Evolutionary conservation across 2,888 invertebrate genomes (phyloP).

Genomic region (Ochlodes sylvanus): DNA sequence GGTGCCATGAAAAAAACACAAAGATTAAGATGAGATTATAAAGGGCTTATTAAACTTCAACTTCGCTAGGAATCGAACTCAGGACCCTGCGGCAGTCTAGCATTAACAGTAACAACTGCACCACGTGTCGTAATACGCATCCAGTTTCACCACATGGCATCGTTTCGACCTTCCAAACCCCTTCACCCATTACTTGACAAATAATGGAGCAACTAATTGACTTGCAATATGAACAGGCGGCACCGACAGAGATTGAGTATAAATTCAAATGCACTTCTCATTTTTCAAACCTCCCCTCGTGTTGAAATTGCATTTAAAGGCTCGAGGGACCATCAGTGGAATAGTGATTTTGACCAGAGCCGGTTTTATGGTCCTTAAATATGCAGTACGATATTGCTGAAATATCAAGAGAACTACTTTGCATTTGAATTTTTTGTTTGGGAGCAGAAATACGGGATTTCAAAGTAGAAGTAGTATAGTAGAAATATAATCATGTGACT

Average conservation of each 20-base stretch:
- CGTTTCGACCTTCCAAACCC: slow-evolving; percentile 9
- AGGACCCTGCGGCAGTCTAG: too few species aligned
- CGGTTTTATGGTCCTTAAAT: slow-evolving; percentile 1
- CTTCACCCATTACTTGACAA: slow-evolving; percentile 23
- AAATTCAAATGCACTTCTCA: slow-evolving; percentile 57
- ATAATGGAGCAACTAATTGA: slow-evolving; percentile 34
- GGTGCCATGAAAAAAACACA: too few species aligned
- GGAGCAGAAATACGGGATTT: too few species aligned
- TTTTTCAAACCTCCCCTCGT: slow-evolving; percentile 59
- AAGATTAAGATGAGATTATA: too few species aligned
- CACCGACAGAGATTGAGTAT: slow-evolving; percentile 40
- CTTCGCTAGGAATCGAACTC: too few species aligned
- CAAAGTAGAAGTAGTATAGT: too few species aligned
- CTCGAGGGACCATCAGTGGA: slow-evolving; percentile 21
- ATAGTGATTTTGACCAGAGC: neutral
- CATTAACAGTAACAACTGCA: too few species aligned
- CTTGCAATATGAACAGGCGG: slow-evolving; percentile 35
- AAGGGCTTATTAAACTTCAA: too few species aligned
- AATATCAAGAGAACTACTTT: too few species aligned
- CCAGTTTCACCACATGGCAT: slow-evolving; percentile 18
- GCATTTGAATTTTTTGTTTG: too few species aligned
- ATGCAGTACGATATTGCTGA: too few species aligned
- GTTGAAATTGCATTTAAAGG: slow-evolving; percentile 31
- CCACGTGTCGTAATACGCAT: neutral
- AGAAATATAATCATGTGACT: too few species aligned